Percentiles rank a stretch among this genome's conserved stretches.
These are phyloP conservation scores for Sinocyclocheilus grahami DNA, from an alignment of 2,113 vertebrate species.

Conservation along the genomic window DNA sequence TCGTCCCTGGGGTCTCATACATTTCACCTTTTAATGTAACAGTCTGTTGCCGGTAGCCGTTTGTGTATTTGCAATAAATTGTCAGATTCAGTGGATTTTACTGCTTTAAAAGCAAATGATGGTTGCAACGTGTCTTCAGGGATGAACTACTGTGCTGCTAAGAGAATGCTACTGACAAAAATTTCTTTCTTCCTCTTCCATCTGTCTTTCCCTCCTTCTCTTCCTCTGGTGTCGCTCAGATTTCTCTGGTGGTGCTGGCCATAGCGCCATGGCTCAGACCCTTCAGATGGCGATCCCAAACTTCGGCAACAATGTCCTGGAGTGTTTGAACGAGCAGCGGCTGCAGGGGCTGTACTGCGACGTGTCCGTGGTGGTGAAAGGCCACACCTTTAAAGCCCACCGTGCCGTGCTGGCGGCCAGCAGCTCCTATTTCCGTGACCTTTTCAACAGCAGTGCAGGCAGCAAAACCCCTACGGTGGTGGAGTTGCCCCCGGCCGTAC, in stretches of 20 bases:
- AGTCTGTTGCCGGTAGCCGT: not conserved
- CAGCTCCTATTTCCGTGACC: conserved; percentile 97
- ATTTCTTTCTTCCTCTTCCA: conserved; percentile 19
- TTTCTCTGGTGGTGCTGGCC: conserved; percentile 75
- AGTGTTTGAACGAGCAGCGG: conserved; percentile 97
- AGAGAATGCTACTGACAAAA: conserved; percentile 34
- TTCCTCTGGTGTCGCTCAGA: conserved; percentile 55
- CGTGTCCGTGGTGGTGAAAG: conserved; percentile 94
- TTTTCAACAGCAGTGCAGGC: conserved; percentile 88
- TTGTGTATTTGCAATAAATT: conserved; percentile 25
- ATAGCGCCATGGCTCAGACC: conserved; percentile 91
- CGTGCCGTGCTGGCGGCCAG: conserved; percentile 94
- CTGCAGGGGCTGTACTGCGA: conserved; percentile 97
- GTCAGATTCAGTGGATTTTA: not conserved
- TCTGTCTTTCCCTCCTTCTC: conserved; percentile 27
- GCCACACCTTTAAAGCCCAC: conserved; percentile 94
- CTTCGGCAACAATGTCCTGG: conserved; percentile 95
- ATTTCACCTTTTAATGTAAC: conserved; percentile 9
- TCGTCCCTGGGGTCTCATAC: not conserved
- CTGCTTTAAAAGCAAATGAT: not conserved
- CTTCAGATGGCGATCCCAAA: conserved; percentile 99
- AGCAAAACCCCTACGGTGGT: conserved; percentile 83
- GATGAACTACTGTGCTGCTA: conserved; percentile 50
- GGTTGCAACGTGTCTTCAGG: conserved; percentile 33
- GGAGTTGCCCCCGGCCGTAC: conserved; percentile 90